Evolutionary conservation across 2,888 invertebrate genomes (phyloP).

Genomic region (Ashinkailepas kermadecensis): DNA sequence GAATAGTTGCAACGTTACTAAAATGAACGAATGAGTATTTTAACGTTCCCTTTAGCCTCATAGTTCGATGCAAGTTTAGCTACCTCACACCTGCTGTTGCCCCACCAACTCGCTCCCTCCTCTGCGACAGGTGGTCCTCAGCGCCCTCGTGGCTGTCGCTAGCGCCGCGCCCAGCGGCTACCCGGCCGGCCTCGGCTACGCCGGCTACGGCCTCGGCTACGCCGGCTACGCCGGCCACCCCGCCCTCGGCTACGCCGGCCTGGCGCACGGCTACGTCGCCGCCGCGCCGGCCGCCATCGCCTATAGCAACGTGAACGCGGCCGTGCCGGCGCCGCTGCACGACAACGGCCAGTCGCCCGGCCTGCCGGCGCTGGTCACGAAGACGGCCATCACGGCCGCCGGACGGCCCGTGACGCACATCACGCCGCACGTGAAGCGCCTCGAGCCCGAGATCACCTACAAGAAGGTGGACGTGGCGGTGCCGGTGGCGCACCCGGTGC

Average conservation of each 20-base stretch:
- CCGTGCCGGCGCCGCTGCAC: constrained; percentile 6
- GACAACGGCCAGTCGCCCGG: constrained; percentile 14
- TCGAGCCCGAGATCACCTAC: neutral
- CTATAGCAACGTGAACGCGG: constrained; percentile 12
- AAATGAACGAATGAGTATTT: too few relatives aligned
- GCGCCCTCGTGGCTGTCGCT: neutral
- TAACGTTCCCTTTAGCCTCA: too few relatives aligned
- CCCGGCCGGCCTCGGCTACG: neutral
- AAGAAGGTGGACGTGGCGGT: neutral
- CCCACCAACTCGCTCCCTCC: neutral
- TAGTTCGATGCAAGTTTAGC: too few relatives aligned
- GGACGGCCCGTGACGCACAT: constrained; percentile 3
- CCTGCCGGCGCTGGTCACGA: constrained; percentile 1
- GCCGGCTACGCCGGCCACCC: neutral
- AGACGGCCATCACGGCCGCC: constrained; percentile 11
- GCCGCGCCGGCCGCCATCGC: neutral
- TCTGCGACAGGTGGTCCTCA: neutral
- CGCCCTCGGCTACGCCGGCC: neutral
- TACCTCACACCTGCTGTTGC: too few relatives aligned
- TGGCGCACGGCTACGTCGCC: neutral
- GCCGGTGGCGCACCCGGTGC: neutral
- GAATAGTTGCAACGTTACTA: too few relatives aligned
- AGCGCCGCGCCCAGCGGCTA: neutral
- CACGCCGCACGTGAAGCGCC: neutral
- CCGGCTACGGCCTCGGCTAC: neutral